Conservation (phyloP, 2,113 vertebrate genomes). For the Pandion haliaetus region DNA sequence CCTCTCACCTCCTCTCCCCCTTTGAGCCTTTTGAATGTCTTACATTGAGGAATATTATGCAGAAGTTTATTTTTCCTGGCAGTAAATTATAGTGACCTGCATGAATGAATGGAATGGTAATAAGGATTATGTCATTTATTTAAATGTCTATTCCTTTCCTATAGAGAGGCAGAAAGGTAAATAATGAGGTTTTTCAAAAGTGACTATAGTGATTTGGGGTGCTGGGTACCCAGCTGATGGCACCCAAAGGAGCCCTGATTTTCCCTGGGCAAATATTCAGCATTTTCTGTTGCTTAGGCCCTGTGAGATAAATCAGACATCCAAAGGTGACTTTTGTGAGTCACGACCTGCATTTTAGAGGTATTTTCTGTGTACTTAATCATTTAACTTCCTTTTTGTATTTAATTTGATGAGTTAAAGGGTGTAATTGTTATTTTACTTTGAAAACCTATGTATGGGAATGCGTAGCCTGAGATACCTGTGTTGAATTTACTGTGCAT, state of each 20-base stretch:
- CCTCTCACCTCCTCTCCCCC: slow-evolving; percentile 3
- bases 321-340: background rate
- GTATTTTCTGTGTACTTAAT: accelerated
- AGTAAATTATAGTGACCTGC: slow-evolving; percentile 38
- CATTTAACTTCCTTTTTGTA: background rate
- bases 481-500: background rate
- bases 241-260: background rate
- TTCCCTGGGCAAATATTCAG: background rate
- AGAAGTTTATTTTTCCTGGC: slow-evolving; percentile 66
- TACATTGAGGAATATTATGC: slow-evolving; percentile 50
- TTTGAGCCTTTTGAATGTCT: slow-evolving; percentile 42
- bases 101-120: slow-evolving; percentile 65
- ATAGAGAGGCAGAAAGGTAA: slow-evolving; percentile 43
- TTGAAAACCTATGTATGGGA: background rate
- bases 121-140: slow-evolving; percentile 67
- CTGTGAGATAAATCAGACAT: background rate
- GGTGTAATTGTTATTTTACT: background rate
- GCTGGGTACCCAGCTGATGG: background rate
- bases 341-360: background rate
- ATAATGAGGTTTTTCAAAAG: slow-evolving; percentile 23
- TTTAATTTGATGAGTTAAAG: background rate
- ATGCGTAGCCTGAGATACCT: background rate
- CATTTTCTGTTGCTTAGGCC: background rate
- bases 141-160: slow-evolving; percentile 59
- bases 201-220: background rate